Evolutionary conservation across 2,888 invertebrate genomes (phyloP), one percentile per base, ranked within the genome.

Genomic region (Achlya flavicornis): DNA sequence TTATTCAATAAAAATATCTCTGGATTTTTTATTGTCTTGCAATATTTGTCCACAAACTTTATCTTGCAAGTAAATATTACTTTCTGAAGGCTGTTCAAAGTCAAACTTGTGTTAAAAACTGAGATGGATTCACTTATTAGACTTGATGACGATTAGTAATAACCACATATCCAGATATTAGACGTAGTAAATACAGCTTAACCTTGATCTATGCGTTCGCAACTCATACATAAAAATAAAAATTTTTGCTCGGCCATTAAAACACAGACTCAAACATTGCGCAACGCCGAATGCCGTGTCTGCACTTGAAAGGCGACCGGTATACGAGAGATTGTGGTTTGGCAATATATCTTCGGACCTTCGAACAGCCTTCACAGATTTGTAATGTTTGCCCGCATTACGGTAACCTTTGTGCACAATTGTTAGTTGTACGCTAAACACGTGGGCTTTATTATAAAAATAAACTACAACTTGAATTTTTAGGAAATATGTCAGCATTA

Each of bases 261-360:
- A 60, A 60, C 60, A 60, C 64, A 68, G 57, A 32, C 46, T 14
- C 14, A 35, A n/a, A 62, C 32, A 57, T 80, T 79, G 72, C 67
- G 76, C 70, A 78, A 81, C 64, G 46, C n/a, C 46, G 16, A 53
- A 53, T 19, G 19, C 53, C 53, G 53, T 6, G 64, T 63, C 48
- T 73, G 73, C 72, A 69, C 71, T 80, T 77, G 77, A 71, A 76
- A 78, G 72, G 72, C 67, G 72, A 66, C 71, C 64, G 71, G 69
- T 74, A 64, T 77, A 88, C 83, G 82, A 74, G 88, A 84, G 84
- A 84, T 84, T 74, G 79, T 65, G 66, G 75, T 84, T 83, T 83
- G 66, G 84, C 82, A 85, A 88, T 74, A 73, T 79, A 79, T 86
- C 86, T 81, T 75, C 76, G 73, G 85, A 85, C 78, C 79, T 82